These are phyloP conservation scores for Babyrousa celebensis DNA, from an alignment of 2,797 vertebrate genomes.

Conservation along the genomic window DNA sequence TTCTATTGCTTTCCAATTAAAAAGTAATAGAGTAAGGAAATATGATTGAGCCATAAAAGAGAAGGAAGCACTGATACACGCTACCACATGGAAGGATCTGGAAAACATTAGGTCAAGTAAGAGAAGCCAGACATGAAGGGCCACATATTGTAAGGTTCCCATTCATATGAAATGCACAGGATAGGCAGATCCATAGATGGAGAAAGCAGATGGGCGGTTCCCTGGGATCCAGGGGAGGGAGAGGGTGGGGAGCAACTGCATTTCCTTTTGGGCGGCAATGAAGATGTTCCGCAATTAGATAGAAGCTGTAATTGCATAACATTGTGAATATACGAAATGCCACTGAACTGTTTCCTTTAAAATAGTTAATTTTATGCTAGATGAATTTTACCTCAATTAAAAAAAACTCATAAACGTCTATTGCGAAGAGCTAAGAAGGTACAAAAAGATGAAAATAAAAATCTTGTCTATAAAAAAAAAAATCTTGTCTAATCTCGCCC, in stretches of 20 bases:
- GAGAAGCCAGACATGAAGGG: background rate
- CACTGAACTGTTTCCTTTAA: background rate
- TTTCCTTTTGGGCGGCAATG: background rate
- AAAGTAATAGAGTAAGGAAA: background rate
- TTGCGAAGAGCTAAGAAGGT: background rate
- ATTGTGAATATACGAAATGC: background rate
- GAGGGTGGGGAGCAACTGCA: background rate
- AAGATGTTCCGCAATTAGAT: background rate
- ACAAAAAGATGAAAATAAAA: background rate
- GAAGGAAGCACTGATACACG: background rate
- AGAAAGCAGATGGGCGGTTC: background rate
- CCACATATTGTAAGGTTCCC: background rate
- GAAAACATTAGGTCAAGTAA: background rate
- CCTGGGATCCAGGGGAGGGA: background rate
- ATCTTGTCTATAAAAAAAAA: background rate
- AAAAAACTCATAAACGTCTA: background rate
- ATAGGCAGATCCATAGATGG: background rate
- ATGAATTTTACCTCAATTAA: background rate
- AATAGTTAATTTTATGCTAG: background rate
- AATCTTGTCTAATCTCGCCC: background rate
- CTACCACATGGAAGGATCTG: background rate
- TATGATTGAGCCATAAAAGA: background rate
- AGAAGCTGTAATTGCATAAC: background rate
- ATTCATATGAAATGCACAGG: no score
- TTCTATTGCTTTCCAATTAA: background rate